Conservation (phyloP, 2,113 vertebrate genomes). For the Lutjanus erythropterus region DNA sequence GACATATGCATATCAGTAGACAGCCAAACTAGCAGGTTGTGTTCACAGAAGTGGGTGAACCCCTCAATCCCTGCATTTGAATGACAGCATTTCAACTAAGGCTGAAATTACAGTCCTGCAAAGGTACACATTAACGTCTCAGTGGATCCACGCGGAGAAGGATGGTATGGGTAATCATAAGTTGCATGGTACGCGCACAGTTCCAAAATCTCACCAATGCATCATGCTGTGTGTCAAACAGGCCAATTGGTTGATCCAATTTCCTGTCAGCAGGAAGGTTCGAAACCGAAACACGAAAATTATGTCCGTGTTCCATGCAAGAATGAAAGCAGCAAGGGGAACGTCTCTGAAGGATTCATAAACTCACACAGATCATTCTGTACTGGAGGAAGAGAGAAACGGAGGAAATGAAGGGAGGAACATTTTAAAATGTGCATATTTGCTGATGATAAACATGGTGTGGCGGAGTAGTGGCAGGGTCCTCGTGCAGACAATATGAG, state of each 20-base stretch:
- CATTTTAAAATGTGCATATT: not conserved
- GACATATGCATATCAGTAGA: slow-evolving; percentile 35
- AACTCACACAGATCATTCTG: not conserved
- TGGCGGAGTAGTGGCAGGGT: not conserved
- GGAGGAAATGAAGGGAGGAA: not conserved
- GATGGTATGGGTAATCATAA: slow-evolving; percentile 41
- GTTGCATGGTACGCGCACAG: slow-evolving; percentile 20
- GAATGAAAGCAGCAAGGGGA: not conserved
- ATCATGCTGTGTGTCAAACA: slow-evolving; percentile 13
- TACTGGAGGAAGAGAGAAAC: not conserved
- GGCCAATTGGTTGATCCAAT: slow-evolving; percentile 7
- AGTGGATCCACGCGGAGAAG: slow-evolving; percentile 34
- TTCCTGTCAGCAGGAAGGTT: not conserved
- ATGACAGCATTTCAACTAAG: slow-evolving; percentile 52
- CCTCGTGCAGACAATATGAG: slow-evolving; percentile 27
- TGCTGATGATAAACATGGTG: slow-evolving; percentile 25
- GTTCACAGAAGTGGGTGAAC: slow-evolving; percentile 41
- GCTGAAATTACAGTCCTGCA: slow-evolving; percentile 48
- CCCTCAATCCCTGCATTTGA: slow-evolving; percentile 51
- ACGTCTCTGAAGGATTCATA: not conserved
- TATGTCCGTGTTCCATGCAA: not conserved
- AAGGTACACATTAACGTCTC: slow-evolving; percentile 49
- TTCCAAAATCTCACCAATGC: slow-evolving; percentile 22
- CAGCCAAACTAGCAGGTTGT: slow-evolving; percentile 48
- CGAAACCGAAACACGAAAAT: not conserved